Evolutionary conservation across 2,797 vertebrate species (phyloP), one percentile per base, ranked within the genome.

Genomic region (Tinamus major): DNA sequence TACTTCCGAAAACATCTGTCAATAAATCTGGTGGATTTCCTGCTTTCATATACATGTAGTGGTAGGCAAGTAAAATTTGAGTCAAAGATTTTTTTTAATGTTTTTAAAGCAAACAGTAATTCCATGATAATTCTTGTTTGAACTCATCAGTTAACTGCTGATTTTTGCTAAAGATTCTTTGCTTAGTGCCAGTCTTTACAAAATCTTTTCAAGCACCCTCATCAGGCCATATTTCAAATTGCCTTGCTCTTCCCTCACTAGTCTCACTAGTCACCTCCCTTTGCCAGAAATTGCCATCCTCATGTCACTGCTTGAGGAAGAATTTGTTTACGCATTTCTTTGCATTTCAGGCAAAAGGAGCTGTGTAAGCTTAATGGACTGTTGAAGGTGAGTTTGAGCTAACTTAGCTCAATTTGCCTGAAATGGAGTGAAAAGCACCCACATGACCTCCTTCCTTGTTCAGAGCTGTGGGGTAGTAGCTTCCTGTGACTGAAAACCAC

Each of bases 361-460:
- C 75, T 74, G 71, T 46, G 61, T 74, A 87, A 82, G 42, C 75
- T 82, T 95, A 89, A 92, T 74, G 90, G 75, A 35, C n/a, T 92
- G 59, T 24, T 90, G 90, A 94, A 90, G 86, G 86, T 88, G 67
- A 91, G 35, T 67, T 67, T 82, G 86, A 95, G 78, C 56, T 94
- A 89, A 92, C 75, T 48, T 64, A 84, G 86, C 64, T 93, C 64
- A 9, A 93, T 94, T 79, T 70, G 64, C 63, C 71, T 85, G 84
- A 89, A 95, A 92, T 71, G 68, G 68, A 56, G 82, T 53, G 71
- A 79, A 90, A 89, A 80, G 64, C 61, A 79, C 71, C 77, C 78
- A 81, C 68, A 44, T 10, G 61, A 85, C 81, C 93, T 92, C 48
- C 56, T 85, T 87, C 79, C 64, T 77, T 33, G 79, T 24, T 75